Evolutionary conservation across 2,113 vertebrate genomes (phyloP), one percentile per base, ranked within the genome.

Genomic region (Microtus ochrogaster): DNA sequence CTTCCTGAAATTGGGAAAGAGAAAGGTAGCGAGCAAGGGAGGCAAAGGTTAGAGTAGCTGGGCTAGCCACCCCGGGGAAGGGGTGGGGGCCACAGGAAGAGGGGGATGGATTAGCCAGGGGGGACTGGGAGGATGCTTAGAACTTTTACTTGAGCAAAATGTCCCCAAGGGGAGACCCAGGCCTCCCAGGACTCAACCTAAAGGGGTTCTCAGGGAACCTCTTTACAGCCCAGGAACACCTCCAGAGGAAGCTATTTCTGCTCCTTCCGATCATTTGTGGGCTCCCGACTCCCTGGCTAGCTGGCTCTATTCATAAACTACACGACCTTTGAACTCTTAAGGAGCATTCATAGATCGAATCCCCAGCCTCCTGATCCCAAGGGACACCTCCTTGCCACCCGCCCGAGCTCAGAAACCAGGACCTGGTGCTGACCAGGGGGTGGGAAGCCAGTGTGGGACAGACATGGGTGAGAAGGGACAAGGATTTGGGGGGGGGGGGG

Each of bases 371-470:
- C n/a, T 58, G 39, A 19, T 63, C 55, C 72, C 58, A 70, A 73
- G 73, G 70, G 55, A 85, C 88, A 47, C 77, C 41, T 63, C 58
- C 58, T 14, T 8, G 41, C 76, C 73, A 83, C 73, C 28, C n/a
- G 4, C 12, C 8, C 9, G 12, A 30, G 41, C 19, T 61, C 86
- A n/a, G 74, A 61, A 91, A 52, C 76, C 93, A 55, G 39, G 65
- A 72, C 73, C 81, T 65, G 88, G 79, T 85, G 74, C 0, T 17
- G 94, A 93, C n/a, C 44, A 55, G 30, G 26, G 88, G 3, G 52
- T 55, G 84, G 83, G 55, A 73, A 83, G 90, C 94, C 93, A 94
- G 93, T 94, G 94, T 30, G 94, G 96, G 95, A 74, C 95, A 90
- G 89, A 70, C 0, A 24, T 76, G 90, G 94, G 94, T 0, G n/a